Conservation (phyloP, 1,140 invertebrate genomes). For the Arctopsyche grandis region DNA sequence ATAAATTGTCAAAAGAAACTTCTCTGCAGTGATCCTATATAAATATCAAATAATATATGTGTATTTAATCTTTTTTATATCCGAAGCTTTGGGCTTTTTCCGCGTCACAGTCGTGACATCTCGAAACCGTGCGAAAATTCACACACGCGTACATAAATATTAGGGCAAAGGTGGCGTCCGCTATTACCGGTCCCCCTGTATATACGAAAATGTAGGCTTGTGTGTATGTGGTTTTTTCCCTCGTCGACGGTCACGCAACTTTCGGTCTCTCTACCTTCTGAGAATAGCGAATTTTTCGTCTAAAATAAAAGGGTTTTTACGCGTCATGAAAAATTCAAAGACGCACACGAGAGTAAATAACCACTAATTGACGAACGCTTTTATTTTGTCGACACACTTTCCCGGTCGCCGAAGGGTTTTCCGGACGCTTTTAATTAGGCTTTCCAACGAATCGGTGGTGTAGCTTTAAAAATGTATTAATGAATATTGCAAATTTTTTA, state of each 20-base stretch:
- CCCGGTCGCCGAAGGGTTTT: slow-evolving; percentile 8
- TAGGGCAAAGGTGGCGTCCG: background rate
- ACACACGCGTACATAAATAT: background rate
- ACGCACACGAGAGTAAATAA: slow-evolving; percentile 21
- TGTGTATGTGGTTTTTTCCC: slow-evolving; percentile 1
- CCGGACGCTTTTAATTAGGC: slow-evolving; percentile 24
- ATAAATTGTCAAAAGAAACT: too few relatives aligned
- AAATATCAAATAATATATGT: background rate
- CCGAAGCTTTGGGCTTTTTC: background rate
- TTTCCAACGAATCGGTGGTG: too few relatives aligned
- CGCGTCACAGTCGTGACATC: background rate
- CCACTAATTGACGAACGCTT: slow-evolving; percentile 35
- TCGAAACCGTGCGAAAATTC: background rate
- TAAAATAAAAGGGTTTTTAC: slow-evolving; percentile 34
- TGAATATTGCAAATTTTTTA: too few relatives aligned
- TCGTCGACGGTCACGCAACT: slow-evolving; percentile 31
- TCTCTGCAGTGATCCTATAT: too few relatives aligned
- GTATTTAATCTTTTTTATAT: background rate
- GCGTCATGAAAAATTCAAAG: slow-evolving; percentile 37
- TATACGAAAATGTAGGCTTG: background rate
- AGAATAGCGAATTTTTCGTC: slow-evolving; percentile 32
- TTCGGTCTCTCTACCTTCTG: background rate
- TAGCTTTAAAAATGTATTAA: too few relatives aligned
- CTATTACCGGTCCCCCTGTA: slow-evolving; percentile 3
- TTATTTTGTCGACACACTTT: slow-evolving; percentile 3